Evolutionary conservation across 2,113 vertebrate species (phyloP), one percentile per base, ranked within the genome.

Genomic region (human (Homo sapiens)): DNA sequence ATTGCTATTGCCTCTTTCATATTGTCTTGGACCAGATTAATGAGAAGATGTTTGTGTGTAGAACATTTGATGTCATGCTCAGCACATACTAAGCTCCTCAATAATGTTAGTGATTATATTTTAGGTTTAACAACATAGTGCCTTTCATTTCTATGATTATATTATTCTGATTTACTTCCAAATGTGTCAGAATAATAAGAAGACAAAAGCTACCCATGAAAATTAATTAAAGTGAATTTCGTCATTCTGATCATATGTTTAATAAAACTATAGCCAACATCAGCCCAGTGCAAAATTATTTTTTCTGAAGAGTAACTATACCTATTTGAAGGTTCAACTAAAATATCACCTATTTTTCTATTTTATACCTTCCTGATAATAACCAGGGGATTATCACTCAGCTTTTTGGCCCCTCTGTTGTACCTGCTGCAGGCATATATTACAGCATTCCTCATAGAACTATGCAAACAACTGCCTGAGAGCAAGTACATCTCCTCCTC

Each of bases 81-180:
- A 81, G 55, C 11, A 48, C 6, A 61, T 20, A 55, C 2, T 91
- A 8, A 68, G 1, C 12, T 91, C 1, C 57, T 64, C 12, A 59
- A 13, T 12, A 82, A 72, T 14, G 14, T 86, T 70, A 75, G 6
- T 64, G 40, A 68, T 16, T 59, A 20, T 68, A 82, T 35, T 75
- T 82, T 38, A 55, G 72, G 3, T 88, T 93, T 75, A 61, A 43
- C 9, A 73, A 6, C 90, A 55, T 16, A 66, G 3, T 90, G 6
- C 16, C 10, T 97, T 79, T 55, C 10, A 43, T 45, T 79, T 84
- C 30, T 80, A 72, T 12, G 2, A 90, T 40, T 59, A 1, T 27
- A 70, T 81, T 43, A 52, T 76, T 94, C 25, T 90, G 14, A 78
- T 85, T 85, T 94, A 70, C 93, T 88, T 96, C 18, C 22, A 78